Conservation (phyloP, 2,797 vertebrate species). For the Cirrhinus mrigala region DNA sequence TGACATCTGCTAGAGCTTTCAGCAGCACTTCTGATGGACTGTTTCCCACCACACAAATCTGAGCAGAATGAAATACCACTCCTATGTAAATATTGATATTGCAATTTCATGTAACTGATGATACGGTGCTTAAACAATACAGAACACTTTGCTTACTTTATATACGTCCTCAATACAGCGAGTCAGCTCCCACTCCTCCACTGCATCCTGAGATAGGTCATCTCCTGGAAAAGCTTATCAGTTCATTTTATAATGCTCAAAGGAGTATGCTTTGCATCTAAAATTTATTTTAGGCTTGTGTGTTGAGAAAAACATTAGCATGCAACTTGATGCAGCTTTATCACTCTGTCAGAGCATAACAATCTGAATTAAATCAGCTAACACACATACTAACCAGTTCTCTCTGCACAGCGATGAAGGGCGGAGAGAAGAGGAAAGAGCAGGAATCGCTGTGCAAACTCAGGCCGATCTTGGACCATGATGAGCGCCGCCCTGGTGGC, state of each 20-base stretch:
- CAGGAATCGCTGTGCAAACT: slow-evolving; percentile 80
- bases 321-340: slow-evolving; percentile 15
- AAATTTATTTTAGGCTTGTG: not conserved
- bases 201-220: slow-evolving; percentile 67
- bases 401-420: slow-evolving; percentile 73
- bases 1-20: slow-evolving; percentile 76
- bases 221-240: slow-evolving; percentile 30
- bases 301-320: slow-evolving; percentile 8
- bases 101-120: not conserved
- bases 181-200: slow-evolving; percentile 86
- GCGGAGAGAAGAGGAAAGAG: slow-evolving; percentile 83
- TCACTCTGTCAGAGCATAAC: not conserved
- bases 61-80: not conserved
- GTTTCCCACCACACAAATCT: slow-evolving; percentile 93
- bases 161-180: slow-evolving; percentile 87
- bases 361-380: slow-evolving; percentile 36
- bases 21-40: slow-evolving; percentile 78
- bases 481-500: slow-evolving; percentile 82
- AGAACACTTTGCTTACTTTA: slow-evolving; percentile 83
- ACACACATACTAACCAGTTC: slow-evolving; percentile 72
- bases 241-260: not conserved
- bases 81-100: not conserved
- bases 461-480: slow-evolving; percentile 80
- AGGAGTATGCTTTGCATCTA: not conserved
- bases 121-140: not conserved